phyloP scores from a whole-genome alignment of 2,888 invertebrate species.

The Drosophila acutilabella region DNA sequence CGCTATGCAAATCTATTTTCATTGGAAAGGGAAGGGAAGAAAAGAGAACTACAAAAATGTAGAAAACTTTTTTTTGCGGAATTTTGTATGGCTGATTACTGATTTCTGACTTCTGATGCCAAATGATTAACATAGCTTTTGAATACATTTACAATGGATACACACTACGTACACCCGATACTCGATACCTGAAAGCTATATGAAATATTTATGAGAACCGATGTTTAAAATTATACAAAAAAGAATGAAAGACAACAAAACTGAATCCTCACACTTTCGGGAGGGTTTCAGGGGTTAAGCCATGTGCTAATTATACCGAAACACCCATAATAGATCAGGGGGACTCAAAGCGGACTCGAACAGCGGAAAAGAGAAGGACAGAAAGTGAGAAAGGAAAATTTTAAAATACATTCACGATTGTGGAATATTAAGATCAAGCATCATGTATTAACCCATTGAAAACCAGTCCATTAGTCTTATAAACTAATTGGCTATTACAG shows the following conservation, averaged over 20 bases:
- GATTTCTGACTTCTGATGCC: constrained; percentile 62
- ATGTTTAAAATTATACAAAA: constrained; percentile 74
- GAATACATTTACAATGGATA: constrained; percentile 58
- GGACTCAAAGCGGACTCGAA: neutral
- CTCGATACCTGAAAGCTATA: constrained; percentile 33
- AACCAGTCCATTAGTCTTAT: constrained; percentile 46
- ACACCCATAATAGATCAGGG: constrained; percentile 9
- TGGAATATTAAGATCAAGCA: constrained; percentile 52
- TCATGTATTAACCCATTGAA: constrained; percentile 55
- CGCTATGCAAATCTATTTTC: constrained; percentile 42
- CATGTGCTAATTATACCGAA: constrained; percentile 50
- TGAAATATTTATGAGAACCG: constrained; percentile 76
- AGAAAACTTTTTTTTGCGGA: constrained; percentile 37
- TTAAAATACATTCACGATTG: constrained; percentile 29
- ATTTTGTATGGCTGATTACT: constrained; percentile 42
- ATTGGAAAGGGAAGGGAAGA: neutral
- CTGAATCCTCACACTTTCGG: constrained; percentile 12
- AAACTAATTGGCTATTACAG: constrained; percentile 23
- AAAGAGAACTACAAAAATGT: constrained; percentile 42
- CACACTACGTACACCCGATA: constrained; percentile 8
- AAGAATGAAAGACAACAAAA: constrained; percentile 19
- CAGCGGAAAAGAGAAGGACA: neutral
- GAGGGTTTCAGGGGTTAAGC: constrained; percentile 42
- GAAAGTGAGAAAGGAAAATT: constrained; percentile 9
- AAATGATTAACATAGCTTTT: constrained; percentile 70